Percentiles rank a stretch among this genome's conserved stretches.
phyloP scores from a whole-genome alignment of 2,888 invertebrate genomes.

The Drosophila borealis region DNA sequence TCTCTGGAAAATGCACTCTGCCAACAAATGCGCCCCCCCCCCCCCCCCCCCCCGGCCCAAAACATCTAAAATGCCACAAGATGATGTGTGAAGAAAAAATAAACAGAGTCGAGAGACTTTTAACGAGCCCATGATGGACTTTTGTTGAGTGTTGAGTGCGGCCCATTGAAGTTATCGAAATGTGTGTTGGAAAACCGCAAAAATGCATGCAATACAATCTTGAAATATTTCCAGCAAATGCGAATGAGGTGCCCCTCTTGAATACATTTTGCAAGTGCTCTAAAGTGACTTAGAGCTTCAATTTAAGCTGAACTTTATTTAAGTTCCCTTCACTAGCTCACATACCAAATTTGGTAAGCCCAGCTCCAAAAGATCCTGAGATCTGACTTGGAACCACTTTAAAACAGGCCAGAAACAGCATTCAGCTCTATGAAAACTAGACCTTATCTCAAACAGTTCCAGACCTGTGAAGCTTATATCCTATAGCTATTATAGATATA shows the following conservation, averaged over 20 bases:
- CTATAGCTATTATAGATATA: too few species aligned
- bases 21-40: not conserved
- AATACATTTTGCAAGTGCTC: too few species aligned
- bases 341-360: too few species aligned
- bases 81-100: conserved; percentile 42
- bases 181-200: not conserved
- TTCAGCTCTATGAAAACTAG: too few species aligned
- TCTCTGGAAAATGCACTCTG: conserved; percentile 32
- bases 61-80: conserved; percentile 35
- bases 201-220: not conserved
- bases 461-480: too few species aligned
- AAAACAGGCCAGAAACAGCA: too few species aligned
- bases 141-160: conserved; percentile 15
- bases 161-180: conserved; percentile 10
- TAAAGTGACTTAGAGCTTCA: too few species aligned
- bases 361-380: too few species aligned
- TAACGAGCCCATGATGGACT: conserved; percentile 12
- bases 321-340: too few species aligned
- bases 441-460: too few species aligned
- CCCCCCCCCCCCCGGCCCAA: not conserved
- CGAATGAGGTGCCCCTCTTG: not conserved
- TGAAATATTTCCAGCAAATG: not conserved
- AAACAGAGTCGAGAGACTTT: conserved; percentile 3
- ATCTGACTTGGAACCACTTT: not conserved
- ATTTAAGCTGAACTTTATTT: too few species aligned